A percentile compares a stretch with the other conserved stretches of the same genome.
These are phyloP conservation scores for Chaunax sp. DNA, from an alignment of 2,797 vertebrate genomes.

Conservation along the genomic window DNA sequence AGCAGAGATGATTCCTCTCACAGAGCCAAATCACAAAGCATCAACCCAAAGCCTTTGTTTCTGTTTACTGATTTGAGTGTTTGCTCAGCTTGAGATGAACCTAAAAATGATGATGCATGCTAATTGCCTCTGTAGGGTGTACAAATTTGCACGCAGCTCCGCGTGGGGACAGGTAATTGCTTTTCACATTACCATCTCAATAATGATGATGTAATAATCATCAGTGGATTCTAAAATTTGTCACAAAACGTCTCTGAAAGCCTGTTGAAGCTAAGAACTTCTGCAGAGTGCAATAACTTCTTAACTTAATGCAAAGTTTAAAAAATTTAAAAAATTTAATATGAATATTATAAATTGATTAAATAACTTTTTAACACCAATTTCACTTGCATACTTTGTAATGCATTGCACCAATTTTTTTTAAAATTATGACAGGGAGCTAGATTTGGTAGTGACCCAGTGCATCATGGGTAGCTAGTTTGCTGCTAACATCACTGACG, in stretches of 20 bases:
- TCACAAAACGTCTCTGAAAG: slow-evolving; percentile 11
- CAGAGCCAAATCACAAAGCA: slow-evolving; percentile 4
- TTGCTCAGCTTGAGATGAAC: slow-evolving; percentile 11
- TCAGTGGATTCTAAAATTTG: slow-evolving; percentile 7
- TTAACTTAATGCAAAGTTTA: too few species aligned
- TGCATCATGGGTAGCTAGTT: too few species aligned
- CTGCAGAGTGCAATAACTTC: neutral
- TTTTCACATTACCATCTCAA: slow-evolving; percentile 32
- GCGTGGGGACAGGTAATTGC: slow-evolving; percentile 40
- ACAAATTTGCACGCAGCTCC: slow-evolving; percentile 18
- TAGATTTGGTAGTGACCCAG: too few species aligned
- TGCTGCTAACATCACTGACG: too few species aligned
- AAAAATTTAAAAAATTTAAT: too few species aligned
- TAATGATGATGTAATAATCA: slow-evolving; percentile 29
- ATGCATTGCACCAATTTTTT: too few species aligned
- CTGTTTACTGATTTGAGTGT: slow-evolving; percentile 27
- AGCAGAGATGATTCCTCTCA: slow-evolving; percentile 10
- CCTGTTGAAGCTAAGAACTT: neutral
- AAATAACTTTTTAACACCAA: too few species aligned
- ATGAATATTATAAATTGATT: neutral
- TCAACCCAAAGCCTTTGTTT: slow-evolving; percentile 36
- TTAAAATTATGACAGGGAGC: too few species aligned
- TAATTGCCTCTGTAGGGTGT: slow-evolving; percentile 42
- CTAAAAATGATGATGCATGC: slow-evolving; percentile 14
- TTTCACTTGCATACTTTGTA: too few species aligned